These are phyloP conservation scores for Erpetoichthys calabaricus DNA, from an alignment of 2,797 vertebrate species.

Conservation along the genomic window DNA sequence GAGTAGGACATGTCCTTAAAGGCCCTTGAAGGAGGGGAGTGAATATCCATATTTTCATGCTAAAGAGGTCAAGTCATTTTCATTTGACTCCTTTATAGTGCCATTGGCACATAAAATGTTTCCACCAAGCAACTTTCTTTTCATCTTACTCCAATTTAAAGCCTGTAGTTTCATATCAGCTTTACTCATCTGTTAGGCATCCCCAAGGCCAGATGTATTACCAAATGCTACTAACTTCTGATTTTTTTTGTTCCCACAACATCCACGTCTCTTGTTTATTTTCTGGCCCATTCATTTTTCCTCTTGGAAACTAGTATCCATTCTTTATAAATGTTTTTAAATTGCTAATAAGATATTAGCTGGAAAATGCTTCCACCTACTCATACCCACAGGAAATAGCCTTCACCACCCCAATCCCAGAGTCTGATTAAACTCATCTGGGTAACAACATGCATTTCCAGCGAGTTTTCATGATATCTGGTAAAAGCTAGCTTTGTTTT, in stretches of 20 bases:
- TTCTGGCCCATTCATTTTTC: neutral
- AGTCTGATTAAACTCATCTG: neutral
- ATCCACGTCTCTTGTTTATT: slow-evolving; percentile 5
- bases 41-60: no score
- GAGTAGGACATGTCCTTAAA: slow-evolving; percentile 15
- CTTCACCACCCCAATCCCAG: slow-evolving; percentile 7
- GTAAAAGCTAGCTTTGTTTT: no score
- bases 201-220: slow-evolving; percentile 15
- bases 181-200: slow-evolving; percentile 19
- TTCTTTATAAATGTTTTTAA: neutral
- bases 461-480: neutral
- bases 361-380: slow-evolving; percentile 7
- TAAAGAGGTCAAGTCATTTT: no score
- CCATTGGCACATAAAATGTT: no score
- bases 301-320: neutral
- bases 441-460: neutral
- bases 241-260: slow-evolving; percentile 10
- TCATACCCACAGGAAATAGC: slow-evolving; percentile 10
- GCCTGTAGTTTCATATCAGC: slow-evolving; percentile 3
- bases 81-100: no score
- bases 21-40: neutral
- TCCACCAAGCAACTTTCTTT: slow-evolving; percentile 6
- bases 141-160: slow-evolving; percentile 5
- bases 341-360: slow-evolving; percentile 7
- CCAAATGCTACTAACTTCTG: slow-evolving; percentile 5